Evolutionary conservation across 92 coral and sea anemone species (phyloP).

Genomic region (Porites evermanni): DNA sequence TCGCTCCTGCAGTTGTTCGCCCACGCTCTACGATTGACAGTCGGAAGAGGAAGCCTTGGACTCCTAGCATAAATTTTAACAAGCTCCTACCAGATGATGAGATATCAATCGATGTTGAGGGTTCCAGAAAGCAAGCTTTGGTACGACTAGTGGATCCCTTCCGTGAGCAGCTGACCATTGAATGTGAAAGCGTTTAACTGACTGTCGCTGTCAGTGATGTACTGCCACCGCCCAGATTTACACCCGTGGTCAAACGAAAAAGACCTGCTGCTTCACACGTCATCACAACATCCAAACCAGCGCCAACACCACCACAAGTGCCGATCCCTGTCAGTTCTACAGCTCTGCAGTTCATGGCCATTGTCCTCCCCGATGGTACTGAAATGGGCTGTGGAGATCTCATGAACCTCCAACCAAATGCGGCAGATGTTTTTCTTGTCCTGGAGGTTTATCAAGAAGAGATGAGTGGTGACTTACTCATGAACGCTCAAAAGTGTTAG

Average conservation of each 20-base stretch:
- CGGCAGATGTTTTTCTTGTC: slow-evolving; percentile 15
- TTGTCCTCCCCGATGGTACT: background rate
- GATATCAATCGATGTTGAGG: too few species aligned
- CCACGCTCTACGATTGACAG: too few species aligned
- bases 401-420: background rate
- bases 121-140: too few species aligned
- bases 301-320: background rate
- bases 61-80: too few species aligned
- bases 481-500: slow-evolving; percentile 14
- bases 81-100: too few species aligned
- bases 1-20: too few species aligned
- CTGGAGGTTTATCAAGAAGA: slow-evolving; percentile 2
- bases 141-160: too few species aligned
- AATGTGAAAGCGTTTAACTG: background rate
- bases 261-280: slow-evolving; percentile 1
- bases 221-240: too few species aligned
- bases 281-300: background rate
- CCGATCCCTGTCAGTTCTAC: background rate
- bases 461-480: background rate
- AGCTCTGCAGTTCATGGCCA: background rate
- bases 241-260: background rate
- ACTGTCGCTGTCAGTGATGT: background rate
- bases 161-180: background rate
- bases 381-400: slow-evolving; percentile 13
- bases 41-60: too few species aligned